phyloP scores from a whole-genome alignment of 2,888 invertebrate genomes.

The Cryptophagus acutangulus region DNA sequence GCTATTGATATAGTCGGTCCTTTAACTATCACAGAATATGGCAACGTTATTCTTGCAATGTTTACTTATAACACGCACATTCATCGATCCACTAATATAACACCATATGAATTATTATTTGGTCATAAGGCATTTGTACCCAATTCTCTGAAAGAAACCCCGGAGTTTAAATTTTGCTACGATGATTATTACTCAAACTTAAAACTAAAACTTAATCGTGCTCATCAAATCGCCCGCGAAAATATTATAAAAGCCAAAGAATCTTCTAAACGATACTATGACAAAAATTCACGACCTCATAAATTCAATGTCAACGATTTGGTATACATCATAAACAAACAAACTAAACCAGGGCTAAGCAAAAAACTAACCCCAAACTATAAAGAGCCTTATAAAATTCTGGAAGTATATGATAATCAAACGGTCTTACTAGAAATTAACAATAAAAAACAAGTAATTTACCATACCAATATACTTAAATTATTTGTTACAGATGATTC shows the following conservation, averaged over 20 bases:
- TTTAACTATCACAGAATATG: background rate
- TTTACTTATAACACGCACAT: slow-evolving; percentile 32
- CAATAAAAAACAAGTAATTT: background rate
- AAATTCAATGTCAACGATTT: slow-evolving; percentile 2
- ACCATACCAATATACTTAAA: slow-evolving; percentile 6
- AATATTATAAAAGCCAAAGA: background rate
- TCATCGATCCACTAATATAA: slow-evolving; percentile 30
- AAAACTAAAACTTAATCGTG: slow-evolving; percentile 1
- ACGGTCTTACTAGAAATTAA: slow-evolving; percentile 1
- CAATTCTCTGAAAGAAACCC: slow-evolving; percentile 6
- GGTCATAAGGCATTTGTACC: slow-evolving; percentile 25
- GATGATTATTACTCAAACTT: background rate
- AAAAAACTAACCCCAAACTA: slow-evolving; percentile 2
- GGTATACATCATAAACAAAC: slow-evolving; percentile 4
- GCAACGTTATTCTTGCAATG: slow-evolving; percentile 28
- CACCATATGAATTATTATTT: slow-evolving; percentile 34
- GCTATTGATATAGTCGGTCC: slow-evolving; percentile 1
- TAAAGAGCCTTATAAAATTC: slow-evolving; percentile 1
- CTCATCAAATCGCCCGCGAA: slow-evolving; percentile 2
- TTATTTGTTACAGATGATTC: slow-evolving; percentile 4
- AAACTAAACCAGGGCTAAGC: slow-evolving; percentile 1
- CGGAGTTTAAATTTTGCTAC: background rate
- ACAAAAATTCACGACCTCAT: background rate
- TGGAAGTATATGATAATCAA: background rate
- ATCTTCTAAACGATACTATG: slow-evolving; percentile 1